Evolutionary conservation across 2,113 vertebrate species (phyloP).

Genomic region (Pseudorasbora parva): DNA sequence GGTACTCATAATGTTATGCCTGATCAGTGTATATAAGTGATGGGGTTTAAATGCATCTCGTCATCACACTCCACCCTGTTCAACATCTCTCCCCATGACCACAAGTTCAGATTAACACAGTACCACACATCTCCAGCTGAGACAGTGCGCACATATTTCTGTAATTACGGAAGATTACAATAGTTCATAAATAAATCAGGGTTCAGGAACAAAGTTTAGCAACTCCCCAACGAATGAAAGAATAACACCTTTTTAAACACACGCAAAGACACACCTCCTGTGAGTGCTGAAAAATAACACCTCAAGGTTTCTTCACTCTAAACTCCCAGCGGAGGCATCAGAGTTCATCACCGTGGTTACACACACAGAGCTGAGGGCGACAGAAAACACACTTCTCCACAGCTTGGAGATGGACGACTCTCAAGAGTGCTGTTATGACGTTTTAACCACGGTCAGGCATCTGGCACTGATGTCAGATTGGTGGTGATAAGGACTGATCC

Average conservation of each 20-base stretch:
- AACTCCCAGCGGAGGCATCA: conserved; percentile 53
- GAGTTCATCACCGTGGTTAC: conserved; percentile 39
- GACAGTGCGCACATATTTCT: conserved; percentile 45
- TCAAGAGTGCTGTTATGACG: conserved; percentile 44
- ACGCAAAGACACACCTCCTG: conserved; percentile 26
- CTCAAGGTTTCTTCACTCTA: conserved; percentile 45
- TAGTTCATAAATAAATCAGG: conserved; percentile 47
- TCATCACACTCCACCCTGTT: conserved; percentile 55
- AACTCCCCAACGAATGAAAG: conserved; percentile 41
- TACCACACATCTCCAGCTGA: conserved; percentile 20
- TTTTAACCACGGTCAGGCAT: conserved; percentile 40
- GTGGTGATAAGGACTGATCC: conserved; percentile 42
- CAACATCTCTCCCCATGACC: not conserved
- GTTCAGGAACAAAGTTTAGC: conserved; percentile 47
- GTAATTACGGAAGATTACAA: conserved; percentile 50
- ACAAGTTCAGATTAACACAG: conserved; percentile 22
- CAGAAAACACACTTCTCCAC: conserved; percentile 39
- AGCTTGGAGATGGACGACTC: conserved; percentile 47
- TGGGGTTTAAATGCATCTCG: conserved; percentile 36
- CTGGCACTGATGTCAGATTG: conserved; percentile 36
- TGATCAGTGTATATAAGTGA: conserved; percentile 4
- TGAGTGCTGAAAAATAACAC: conserved; percentile 26
- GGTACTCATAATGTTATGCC: too few species aligned
- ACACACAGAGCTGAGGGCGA: conserved; percentile 38
- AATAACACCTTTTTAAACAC: conserved; percentile 45